phyloP scores from a whole-genome alignment of 1,140 invertebrate genomes.

The Ridgeia piscesae region DNA sequence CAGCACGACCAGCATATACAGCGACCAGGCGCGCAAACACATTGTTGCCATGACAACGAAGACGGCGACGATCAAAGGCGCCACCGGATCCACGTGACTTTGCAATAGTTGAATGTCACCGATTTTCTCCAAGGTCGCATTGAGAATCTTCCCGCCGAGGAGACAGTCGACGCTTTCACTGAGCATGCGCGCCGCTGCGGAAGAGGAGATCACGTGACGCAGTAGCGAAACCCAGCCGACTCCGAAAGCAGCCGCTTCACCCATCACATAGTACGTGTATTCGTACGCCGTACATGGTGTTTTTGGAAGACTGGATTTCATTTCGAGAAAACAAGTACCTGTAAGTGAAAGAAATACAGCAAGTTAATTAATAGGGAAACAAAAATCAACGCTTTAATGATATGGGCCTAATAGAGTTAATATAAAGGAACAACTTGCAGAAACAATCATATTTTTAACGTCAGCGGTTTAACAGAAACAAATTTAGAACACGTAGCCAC shows the following conservation, averaged over 20 bases:
- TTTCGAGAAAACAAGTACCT: neutral
- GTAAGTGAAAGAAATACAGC: neutral
- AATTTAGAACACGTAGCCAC: no score
- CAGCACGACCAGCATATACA: neutral
- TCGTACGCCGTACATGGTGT: neutral
- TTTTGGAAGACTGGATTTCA: neutral
- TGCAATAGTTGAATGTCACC: neutral
- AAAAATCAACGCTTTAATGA: no score
- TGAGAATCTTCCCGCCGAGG: neutral
- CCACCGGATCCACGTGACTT: neutral
- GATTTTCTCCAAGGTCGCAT: neutral
- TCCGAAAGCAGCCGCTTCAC: conserved; percentile 4
- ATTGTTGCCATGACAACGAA: neutral
- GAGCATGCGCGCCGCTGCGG: neutral
- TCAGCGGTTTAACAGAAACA: no score
- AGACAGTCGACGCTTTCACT: neutral
- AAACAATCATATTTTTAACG: no score
- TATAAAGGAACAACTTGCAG: no score
- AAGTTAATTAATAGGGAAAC: neutral
- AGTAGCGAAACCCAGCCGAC: neutral
- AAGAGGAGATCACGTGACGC: neutral
- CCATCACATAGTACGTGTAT: conserved; percentile 14
- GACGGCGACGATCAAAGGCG: neutral
- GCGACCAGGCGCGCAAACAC: neutral
- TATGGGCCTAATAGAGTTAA: no score